Evolutionary conservation across 2,113 vertebrate genomes (phyloP), one percentile per base, ranked within the genome.

Genomic region (Copsychus sechellarum): DNA sequence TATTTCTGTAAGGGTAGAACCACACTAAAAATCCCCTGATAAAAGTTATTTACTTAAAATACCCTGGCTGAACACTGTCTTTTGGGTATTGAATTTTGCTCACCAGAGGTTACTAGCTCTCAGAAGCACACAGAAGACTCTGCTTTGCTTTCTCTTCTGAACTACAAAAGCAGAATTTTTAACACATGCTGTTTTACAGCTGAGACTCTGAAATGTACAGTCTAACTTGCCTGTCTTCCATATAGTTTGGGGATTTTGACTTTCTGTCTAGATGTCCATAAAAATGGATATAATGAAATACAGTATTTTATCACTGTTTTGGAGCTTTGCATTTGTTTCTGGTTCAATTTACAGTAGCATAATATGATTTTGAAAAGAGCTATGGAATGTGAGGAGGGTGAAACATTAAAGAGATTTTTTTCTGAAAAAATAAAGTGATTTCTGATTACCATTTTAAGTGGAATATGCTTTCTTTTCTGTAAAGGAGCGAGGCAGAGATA

Each of bases 31-130:
- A 87, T 93, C 90, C 74, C 87, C 81, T 31, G 71, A 88, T 95
- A 97, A 65, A 91, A 91, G 73, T 85, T 95, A 87, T 66, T 95
- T 91, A 57, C 93, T 89, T 95, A 72, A 87, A 85, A 85, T 92
- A 87, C 51, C 94, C 50, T 90, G 84, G 34, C 70, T 86, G 71
- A 91, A 42, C 50, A 23, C 76, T 83, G 56, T 33, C 83, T 86
- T 92, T 86, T 50, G 58, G 34, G 34, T 88, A 60, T 88, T 88
- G 72, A 94, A 88, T 95, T 97, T 92, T 95, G 86, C 42, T 90
- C 43, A 80, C 54, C 42, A 70, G 74, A 92, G 82, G 36, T 42
- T 78, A 62, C 11, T 54, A 83, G 38, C 24, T 86, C 34, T 88
- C 38, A 50, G 33, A 36, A 88, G 54, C 38, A 81, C 33, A 14